phyloP scores from a whole-genome alignment of 1,140 invertebrate species.

The Orchesella cincta region DNA sequence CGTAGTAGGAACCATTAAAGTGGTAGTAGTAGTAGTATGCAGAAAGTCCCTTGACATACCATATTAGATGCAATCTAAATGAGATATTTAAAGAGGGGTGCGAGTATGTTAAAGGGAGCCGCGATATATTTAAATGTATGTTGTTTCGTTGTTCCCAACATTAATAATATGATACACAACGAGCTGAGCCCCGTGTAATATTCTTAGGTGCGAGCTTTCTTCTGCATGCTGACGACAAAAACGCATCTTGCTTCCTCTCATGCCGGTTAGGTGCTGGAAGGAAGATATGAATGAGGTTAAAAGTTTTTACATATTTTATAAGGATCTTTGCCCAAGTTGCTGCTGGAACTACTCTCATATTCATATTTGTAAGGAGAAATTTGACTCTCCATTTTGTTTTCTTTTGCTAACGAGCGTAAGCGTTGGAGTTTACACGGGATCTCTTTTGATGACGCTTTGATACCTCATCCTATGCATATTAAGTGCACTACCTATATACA shows the following conservation, averaged over 20 bases:
- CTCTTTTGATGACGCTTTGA: not conserved
- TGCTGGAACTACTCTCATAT: not conserved
- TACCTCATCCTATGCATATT: too few relatives aligned
- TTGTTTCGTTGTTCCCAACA: too few relatives aligned
- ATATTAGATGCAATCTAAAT: slow-evolving; percentile 25
- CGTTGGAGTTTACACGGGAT: not conserved
- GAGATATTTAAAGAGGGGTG: slow-evolving; percentile 14
- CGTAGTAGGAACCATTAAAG: not conserved
- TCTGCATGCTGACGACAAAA: too few relatives aligned
- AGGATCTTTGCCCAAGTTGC: too few relatives aligned
- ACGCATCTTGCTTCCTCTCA: too few relatives aligned
- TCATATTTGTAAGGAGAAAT: not conserved
- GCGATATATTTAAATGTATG: too few relatives aligned
- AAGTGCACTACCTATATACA: not conserved
- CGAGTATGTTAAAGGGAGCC: too few relatives aligned
- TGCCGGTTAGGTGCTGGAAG: too few relatives aligned
- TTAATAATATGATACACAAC: too few relatives aligned
- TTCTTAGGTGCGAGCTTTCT: too few relatives aligned
- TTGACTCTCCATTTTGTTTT: not conserved
- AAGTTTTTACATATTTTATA: slow-evolving; percentile 4
- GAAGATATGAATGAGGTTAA: not conserved
- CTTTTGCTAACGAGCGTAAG: not conserved
- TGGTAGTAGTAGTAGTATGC: too few relatives aligned
- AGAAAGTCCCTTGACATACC: slow-evolving; percentile 1
- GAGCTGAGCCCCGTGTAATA: too few relatives aligned